Conservation (phyloP, 2,888 invertebrate genomes). For the Helleia helle region DNA sequence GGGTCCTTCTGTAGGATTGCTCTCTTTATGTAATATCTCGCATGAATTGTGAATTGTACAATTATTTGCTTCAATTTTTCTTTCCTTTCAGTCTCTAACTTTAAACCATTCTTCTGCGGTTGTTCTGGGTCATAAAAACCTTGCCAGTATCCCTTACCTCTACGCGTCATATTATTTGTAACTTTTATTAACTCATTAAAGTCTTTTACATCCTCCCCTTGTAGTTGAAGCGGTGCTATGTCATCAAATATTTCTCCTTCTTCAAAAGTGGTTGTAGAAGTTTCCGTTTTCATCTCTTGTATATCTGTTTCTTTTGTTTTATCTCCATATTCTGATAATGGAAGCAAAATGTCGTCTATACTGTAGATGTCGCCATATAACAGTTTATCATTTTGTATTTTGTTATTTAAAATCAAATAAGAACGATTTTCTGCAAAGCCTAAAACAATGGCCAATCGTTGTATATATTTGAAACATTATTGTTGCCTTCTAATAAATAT, state of each 20-base stretch:
- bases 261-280: background rate
- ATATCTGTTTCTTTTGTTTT: constrained; percentile 7
- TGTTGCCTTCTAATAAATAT: too few relatives aligned
- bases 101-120: constrained; percentile 10
- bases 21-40: constrained; percentile 29
- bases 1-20: constrained; percentile 23
- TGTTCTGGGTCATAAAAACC: constrained; percentile 17
- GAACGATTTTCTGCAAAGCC: constrained; percentile 1
- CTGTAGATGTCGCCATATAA: constrained; percentile 20
- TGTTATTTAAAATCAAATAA: constrained; percentile 16
- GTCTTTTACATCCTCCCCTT: constrained; percentile 15
- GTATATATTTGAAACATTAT: too few relatives aligned
- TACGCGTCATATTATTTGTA: constrained; percentile 15
- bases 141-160: constrained; percentile 12
- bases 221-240: constrained; percentile 7
- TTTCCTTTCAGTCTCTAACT: constrained; percentile 11
- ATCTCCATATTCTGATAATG: constrained; percentile 10
- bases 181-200: constrained; percentile 19
- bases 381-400: constrained; percentile 14
- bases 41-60: constrained; percentile 28
- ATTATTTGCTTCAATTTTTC: constrained; percentile 13
- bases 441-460: too few relatives aligned
- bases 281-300: background rate
- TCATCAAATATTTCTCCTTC: constrained; percentile 7
- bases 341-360: constrained; percentile 20